phyloP scores from a whole-genome alignment of 2,113 vertebrate genomes.

The Aptenodytes forsteri region DNA sequence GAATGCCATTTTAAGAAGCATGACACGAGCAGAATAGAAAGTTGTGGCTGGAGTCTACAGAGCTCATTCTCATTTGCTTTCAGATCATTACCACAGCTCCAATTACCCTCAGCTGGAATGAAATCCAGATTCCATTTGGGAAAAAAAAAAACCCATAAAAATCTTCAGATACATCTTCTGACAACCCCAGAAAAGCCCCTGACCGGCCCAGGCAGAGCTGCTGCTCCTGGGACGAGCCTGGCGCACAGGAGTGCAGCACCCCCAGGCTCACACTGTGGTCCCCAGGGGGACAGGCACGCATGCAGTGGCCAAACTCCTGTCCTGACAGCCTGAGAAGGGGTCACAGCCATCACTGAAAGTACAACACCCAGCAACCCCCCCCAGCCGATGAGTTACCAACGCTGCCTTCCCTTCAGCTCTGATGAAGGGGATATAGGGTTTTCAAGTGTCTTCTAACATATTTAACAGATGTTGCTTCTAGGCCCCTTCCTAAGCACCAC shows the following conservation, averaged over 20 bases:
- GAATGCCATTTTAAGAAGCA: neutral
- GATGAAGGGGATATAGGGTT: neutral
- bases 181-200: neutral
- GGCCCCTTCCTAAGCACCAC: neutral
- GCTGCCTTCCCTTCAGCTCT: neutral
- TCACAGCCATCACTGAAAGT: neutral
- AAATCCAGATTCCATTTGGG: constrained; percentile 6
- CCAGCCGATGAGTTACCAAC: accelerated
- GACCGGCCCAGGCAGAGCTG: neutral
- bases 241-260: accelerated
- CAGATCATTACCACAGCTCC: neutral
- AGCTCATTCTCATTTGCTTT: constrained; percentile 28
- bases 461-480: neutral
- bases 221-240: neutral
- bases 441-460: neutral
- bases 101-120: constrained; percentile 9
- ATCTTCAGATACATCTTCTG: neutral
- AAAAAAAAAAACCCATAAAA: neutral
- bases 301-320: neutral
- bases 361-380: neutral
- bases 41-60: neutral
- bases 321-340: neutral
- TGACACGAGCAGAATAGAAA: neutral
- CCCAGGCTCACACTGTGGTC: neutral
- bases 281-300: accelerated